phyloP scores from a whole-genome alignment of 2,797 vertebrate genomes.

The Anas flavirostris region DNA sequence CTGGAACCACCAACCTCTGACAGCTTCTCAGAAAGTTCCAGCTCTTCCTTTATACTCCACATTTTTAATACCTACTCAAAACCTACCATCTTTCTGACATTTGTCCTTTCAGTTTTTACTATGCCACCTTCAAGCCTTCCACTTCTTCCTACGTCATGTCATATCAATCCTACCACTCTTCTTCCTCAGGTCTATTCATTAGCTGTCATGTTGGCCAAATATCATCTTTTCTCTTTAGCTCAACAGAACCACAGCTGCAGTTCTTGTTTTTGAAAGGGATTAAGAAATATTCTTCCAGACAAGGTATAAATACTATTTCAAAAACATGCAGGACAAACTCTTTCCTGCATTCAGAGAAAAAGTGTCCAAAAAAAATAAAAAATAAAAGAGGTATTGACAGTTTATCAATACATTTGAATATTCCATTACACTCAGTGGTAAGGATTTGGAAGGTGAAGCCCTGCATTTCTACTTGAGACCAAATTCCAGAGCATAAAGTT shows the following conservation, averaged over 20 bases:
- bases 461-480: not conserved
- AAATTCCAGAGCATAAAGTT: not conserved
- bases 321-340: not conserved
- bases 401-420: not conserved
- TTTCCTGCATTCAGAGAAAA: not conserved
- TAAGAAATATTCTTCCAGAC: not conserved
- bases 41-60: not conserved
- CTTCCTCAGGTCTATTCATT: not conserved
- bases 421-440: not conserved
- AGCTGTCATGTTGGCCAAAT: not conserved
- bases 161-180: not conserved
- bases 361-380: not conserved
- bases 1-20: not conserved
- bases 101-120: not conserved
- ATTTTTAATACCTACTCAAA: not conserved
- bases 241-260: not conserved
- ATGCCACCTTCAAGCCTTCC: not conserved
- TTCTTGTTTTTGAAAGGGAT: not conserved
- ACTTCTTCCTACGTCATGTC: not conserved
- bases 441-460: not conserved
- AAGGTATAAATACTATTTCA: not conserved
- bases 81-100: not conserved
- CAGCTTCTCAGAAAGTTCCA: not conserved
- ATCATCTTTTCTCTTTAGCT: not conserved
- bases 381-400: not conserved